phyloP scores from a whole-genome alignment of 2,888 invertebrate species.

The Brachyopa scutellaris region DNA sequence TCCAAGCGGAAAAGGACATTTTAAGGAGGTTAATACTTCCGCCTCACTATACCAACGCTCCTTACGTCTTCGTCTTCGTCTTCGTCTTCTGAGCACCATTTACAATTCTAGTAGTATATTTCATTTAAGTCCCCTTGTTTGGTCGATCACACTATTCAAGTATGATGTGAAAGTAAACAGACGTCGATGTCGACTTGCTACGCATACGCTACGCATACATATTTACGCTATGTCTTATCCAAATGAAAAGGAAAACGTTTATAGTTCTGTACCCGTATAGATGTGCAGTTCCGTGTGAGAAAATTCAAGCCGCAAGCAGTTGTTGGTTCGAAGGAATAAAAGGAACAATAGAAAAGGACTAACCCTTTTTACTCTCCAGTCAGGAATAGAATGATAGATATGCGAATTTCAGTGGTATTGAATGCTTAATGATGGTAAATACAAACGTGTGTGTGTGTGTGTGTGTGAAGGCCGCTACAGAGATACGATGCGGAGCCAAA shows the following conservation, averaged over 20 bases:
- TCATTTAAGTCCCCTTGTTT: conserved; percentile 42
- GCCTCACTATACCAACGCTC: neutral
- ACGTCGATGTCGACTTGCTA: too few species aligned
- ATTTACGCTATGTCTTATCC: conserved; percentile 40
- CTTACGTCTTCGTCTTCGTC: neutral
- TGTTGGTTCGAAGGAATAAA: neutral
- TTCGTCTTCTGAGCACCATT: conserved; percentile 14
- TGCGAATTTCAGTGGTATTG: conserved; percentile 63
- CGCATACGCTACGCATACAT: conserved; percentile 20
- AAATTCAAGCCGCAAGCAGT: conserved; percentile 30
- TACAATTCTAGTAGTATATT: conserved; percentile 60
- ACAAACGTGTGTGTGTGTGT: conserved; percentile 17
- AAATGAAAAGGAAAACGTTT: conserved; percentile 25
- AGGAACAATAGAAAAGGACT: conserved; percentile 34
- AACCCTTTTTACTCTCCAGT: conserved; percentile 46
- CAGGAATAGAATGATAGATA: conserved; percentile 58
- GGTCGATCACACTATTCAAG: conserved; percentile 58
- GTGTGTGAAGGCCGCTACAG: neutral
- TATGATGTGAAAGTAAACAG: conserved; percentile 63
- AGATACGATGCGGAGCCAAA: neutral
- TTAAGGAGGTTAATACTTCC: conserved; percentile 49
- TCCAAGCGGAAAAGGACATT: conserved; percentile 54
- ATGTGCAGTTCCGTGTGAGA: conserved; percentile 38
- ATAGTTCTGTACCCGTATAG: conserved; percentile 23
- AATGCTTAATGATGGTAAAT: conserved; percentile 55